Evolutionary conservation across 2,888 invertebrate genomes (phyloP), one percentile per base, ranked within the genome.

Genomic region (Netelia fuscicornis): DNA sequence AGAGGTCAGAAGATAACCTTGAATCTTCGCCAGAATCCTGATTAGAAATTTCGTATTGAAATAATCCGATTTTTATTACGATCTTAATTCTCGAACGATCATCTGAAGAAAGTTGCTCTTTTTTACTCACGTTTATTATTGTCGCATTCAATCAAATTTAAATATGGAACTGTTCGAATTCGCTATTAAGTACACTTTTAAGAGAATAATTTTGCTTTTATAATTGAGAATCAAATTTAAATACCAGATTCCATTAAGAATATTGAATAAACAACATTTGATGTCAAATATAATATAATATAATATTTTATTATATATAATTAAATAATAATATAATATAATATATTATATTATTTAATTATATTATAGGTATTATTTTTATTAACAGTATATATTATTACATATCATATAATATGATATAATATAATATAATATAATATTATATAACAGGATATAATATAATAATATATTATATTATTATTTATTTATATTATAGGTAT

Each of bases 1-100:
- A 58, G 74, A 48, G 74, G 74, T 74, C 83, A 56, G 72, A 42
- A 74, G 8, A 9, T 77, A 77, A 48, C 78, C 67, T 79, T 74
- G 78, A 74, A 83, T 74, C 65, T 68, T 68, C 44, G 13, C 44
- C 30, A 30, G 56, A 79, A 37, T 44, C 20, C 9, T 11, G 52
- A 67, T 83, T 72, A 65, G 54, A 65, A 70, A 62, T 74, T 83
- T 44, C 20, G 23, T 17, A 30, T 17, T 58, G 37, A 23, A 54
- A 65, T 62, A 62, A 37, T 23, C 48, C 10, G 30, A 20, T 20
- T 68, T 68, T 25, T 52, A 62, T 48, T 13, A 30, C 17, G 11
- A 74, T 5, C 23, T 52, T n/a, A 11, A 2, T 62, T n/a, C 20
- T 9, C 5, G 58, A 20, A 2, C 20, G 17, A 58, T 58, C 58